A percentile compares a stretch with the other conserved stretches of the same genome.
Conservation (phyloP, 23 tunicate genomes). For the Halocynthia aurantium region DNA sequence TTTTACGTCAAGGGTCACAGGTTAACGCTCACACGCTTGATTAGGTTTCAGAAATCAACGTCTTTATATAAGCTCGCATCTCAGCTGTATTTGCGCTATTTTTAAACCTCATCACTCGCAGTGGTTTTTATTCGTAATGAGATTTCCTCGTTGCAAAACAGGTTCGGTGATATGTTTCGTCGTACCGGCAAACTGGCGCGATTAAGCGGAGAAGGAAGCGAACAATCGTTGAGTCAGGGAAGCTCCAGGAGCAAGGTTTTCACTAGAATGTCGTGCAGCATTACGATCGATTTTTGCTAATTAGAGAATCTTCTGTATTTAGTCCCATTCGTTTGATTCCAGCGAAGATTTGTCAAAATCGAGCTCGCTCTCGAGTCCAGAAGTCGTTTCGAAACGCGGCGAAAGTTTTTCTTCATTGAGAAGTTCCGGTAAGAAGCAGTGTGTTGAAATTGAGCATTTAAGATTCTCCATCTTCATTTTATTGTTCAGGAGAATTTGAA, state of each 20-base stretch:
- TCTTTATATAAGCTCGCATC: no score
- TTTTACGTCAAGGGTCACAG: no score
- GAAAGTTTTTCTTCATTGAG: conserved; percentile 54
- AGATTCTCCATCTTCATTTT: no score
- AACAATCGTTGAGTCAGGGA: conserved; percentile 54
- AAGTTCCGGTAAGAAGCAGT: conserved; percentile 42
- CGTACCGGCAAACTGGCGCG: conserved; percentile 15
- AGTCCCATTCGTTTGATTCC: conserved; percentile 67
- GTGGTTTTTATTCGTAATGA: no score
- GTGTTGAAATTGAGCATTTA: no score
- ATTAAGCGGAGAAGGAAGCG: conserved; percentile 49
- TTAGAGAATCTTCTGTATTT: not conserved
- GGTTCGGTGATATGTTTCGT: conserved; percentile 10
- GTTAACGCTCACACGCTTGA: no score
- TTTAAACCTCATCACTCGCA: no score
- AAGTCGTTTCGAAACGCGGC: conserved; percentile 38
- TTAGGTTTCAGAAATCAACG: no score
- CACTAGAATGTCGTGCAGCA: not conserved
- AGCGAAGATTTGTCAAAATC: conserved; percentile 69
- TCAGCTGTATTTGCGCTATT: no score
- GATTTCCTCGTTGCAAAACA: no score
- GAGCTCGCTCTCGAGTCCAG: conserved; percentile 59
- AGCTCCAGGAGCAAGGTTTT: conserved; percentile 73
- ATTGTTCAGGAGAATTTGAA: no score
- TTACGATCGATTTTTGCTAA: not conserved